Evolutionary conservation across 2,888 invertebrate species (phyloP).

Genomic region (Caenorhabditis auriculariae): DNA sequence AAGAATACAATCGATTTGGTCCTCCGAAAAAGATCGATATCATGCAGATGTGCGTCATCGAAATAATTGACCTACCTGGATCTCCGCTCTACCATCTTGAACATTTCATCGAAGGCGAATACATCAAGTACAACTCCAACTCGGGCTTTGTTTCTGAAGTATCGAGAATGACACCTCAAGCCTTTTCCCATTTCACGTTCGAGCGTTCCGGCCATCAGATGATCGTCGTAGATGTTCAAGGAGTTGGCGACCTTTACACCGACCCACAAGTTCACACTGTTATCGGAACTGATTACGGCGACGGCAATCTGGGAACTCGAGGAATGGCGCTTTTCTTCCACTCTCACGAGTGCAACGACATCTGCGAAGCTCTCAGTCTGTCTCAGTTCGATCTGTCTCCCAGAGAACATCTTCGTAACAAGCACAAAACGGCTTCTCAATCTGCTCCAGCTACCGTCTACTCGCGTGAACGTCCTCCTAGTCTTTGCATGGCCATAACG

Average conservation of each 20-base stretch:
- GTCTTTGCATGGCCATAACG: slow-evolving; percentile 4
- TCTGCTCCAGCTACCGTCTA: background rate
- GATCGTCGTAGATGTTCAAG: slow-evolving; percentile 71
- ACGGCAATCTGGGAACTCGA: slow-evolving; percentile 69
- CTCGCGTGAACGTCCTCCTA: background rate
- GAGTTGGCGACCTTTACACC: slow-evolving; percentile 71
- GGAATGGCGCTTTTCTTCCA: slow-evolving; percentile 72
- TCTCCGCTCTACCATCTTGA: slow-evolving; percentile 68
- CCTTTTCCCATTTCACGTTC: slow-evolving; percentile 71
- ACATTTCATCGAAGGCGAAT: slow-evolving; percentile 70
- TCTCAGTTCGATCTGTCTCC: slow-evolving; percentile 68
- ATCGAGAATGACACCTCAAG: slow-evolving; percentile 68
- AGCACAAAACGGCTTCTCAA: background rate
- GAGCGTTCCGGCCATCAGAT: slow-evolving; percentile 70
- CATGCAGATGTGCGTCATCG: slow-evolving; percentile 70
- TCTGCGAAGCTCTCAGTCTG: slow-evolving; percentile 68
- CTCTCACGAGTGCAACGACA: slow-evolving; percentile 69
- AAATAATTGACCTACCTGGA: slow-evolving; percentile 67
- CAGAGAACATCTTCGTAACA: slow-evolving; percentile 62
- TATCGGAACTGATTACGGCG: slow-evolving; percentile 68
- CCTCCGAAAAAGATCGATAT: slow-evolving; percentile 72
- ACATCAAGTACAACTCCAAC: slow-evolving; percentile 71
- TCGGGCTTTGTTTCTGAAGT: slow-evolving; percentile 70
- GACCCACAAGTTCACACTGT: slow-evolving; percentile 71
- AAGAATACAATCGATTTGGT: slow-evolving; percentile 70